Base-by-base conservation (phyloP, 2,888 invertebrate species). In the Cryptocheilus praepositus region DNA sequence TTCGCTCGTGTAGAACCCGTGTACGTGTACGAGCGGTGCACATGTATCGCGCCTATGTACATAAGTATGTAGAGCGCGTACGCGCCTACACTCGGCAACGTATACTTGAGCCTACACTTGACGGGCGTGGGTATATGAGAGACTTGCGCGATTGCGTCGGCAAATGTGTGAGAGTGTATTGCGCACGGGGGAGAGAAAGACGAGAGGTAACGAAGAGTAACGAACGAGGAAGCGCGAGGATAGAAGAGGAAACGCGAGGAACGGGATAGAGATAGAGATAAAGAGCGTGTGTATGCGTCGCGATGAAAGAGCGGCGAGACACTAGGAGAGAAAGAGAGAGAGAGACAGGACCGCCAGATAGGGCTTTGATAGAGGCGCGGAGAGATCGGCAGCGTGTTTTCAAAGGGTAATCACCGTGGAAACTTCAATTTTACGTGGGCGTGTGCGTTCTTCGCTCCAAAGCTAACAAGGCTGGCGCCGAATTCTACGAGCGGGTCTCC, bases 391-490 rank as follows among this genome's bases (percentile, higher is more conserved):
- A 56, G 65, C 43, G 63, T 63, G 61, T 62, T 46, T 54, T 62
- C 28, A 36, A 21, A 36, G 46, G 36, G 22, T 46, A 53, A 49
- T 54, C 64, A 36, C 44, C 49, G 53, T 54, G 53, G 36, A 51
- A 19, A 59, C 67, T 59, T 66, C 58, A 66, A 67, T 65, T 61
- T 65, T 65, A 36, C 64, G 54, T 18, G 15, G 54, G 46, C 61
- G 64, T 65, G 51, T 11, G 36, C 36, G 36, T 4, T 8, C 36
- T 36, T 11, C 4, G 8, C 11, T 5, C 13, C 13, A 11, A 36
- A 65, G 45, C 61, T 63, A 22, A 54, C 67, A 58, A 55, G 65
- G 56, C 59, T 49, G 19, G 59, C 60, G 53, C 16, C 21, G 51
- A 22, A 46, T 49, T 56, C 49, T 56, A 59, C 66, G 51, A 49